Base-by-base conservation (phyloP, 2,797 vertebrate genomes). In the Glyptemys insculpta region DNA sequence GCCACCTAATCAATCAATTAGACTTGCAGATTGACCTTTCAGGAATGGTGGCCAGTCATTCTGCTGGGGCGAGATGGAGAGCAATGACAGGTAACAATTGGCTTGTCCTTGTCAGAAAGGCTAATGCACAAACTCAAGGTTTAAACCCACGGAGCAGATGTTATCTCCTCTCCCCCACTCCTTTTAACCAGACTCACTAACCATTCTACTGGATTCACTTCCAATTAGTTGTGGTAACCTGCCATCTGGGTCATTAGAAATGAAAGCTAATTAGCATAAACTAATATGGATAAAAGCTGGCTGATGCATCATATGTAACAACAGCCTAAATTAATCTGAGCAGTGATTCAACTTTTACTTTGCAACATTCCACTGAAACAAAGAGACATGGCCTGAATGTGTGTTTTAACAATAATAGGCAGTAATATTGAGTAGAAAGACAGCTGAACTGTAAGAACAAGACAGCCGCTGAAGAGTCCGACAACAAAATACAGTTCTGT, bases 271-370 rank as follows among this genome's bases (percentile, higher is more conserved):
- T 78, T 47, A 5, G 9, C 56, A 72, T 37, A 72, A 72, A 72
- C 68, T 23, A 6, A 5, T 0, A 2, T 54, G 74, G 79, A 0
- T 3, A 44, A 76, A 76, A 94, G 91, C 52, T 90, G 89, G 89
- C 18, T 50, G 59, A 23, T 0, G 10, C 91, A 74, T 53, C 81
- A 79, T 83, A 68, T 34, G 1, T 1, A 80, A 87, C 83, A 78
- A 52, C 29, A 0, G 2, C 31, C 31, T 49, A 0, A 0, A 49
- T 31, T 47, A 54, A 2, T 2, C 3, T 4, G 10, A 5, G 53
- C 88, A 81, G 79, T 2, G 4, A 37, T n/a, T 34, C 1, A 0
- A 1, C 7, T 1, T 3, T n/a, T 47, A 3, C 5, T 37, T 31
- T 83, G 89, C 84, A 27, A 4, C 0, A 41, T 44, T 86, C 57